Conservation (phyloP, 2,113 vertebrate genomes). For the Sorex fumeus region DNA sequence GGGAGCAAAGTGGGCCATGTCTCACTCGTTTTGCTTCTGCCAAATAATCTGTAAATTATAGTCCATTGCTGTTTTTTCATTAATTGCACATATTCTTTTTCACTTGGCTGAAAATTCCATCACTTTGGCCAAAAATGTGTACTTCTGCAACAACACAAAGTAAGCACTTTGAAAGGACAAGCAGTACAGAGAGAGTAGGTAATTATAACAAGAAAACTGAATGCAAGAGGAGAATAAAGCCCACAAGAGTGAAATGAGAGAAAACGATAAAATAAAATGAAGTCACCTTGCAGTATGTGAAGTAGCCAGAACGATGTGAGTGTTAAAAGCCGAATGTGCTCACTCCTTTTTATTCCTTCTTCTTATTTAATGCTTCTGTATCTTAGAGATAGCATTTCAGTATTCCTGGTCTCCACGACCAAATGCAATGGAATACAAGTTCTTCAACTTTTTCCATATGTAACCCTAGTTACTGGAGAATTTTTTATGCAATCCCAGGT, state of each 20-base stretch:
- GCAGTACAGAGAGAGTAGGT: constrained; percentile 82
- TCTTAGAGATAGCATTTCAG: not conserved
- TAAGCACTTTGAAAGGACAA: constrained; percentile 84
- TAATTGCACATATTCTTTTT: constrained; percentile 86
- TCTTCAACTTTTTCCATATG: not conserved
- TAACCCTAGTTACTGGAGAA: not conserved
- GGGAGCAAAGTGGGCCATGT: constrained; percentile 77
- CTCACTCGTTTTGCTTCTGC: constrained; percentile 76
- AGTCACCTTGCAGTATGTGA: not conserved
- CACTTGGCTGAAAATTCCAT: constrained; percentile 83
- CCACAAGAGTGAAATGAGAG: constrained; percentile 9
- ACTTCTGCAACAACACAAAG: constrained; percentile 83
- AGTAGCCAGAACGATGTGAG: accelerated
- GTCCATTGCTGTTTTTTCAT: constrained; percentile 82
- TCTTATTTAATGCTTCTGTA: accelerated
- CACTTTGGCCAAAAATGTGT: constrained; percentile 85
- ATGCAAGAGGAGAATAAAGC: constrained; percentile 22
- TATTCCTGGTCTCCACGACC: not conserved
- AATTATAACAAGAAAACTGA: constrained; percentile 79
- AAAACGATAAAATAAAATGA: not conserved
- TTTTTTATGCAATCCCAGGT: not conserved
- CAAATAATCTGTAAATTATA: constrained; percentile 86
- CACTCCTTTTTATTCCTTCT: no score
- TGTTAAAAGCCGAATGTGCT: not conserved
- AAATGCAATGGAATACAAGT: not conserved